A percentile compares a stretch with the other conserved stretches of the same genome.
These are phyloP conservation scores for Drosophila guanche DNA, from an alignment of 1,140 invertebrate species.

Conservation along the genomic window DNA sequence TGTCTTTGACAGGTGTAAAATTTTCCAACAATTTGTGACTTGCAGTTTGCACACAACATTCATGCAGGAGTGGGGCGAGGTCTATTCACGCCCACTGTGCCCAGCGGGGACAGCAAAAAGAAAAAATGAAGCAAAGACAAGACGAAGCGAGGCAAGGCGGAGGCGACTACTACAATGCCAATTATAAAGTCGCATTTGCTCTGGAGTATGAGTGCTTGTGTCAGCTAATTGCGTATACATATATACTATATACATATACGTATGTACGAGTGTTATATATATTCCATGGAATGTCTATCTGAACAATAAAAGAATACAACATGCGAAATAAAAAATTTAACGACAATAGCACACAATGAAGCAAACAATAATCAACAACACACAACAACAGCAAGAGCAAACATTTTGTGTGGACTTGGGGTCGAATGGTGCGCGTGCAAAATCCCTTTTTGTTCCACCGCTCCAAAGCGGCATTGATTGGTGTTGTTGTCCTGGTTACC, in stretches of 20 bases:
- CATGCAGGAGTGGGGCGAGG: constrained; percentile 16
- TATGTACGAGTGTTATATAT: constrained; percentile 5
- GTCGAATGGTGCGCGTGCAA: constrained; percentile 41
- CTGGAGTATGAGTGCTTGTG: constrained; percentile 32
- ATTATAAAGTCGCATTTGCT: constrained; percentile 40
- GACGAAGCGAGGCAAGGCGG: too few relatives aligned
- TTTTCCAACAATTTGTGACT: constrained; percentile 29
- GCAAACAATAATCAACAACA: constrained; percentile 24
- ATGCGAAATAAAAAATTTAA: constrained; percentile 36
- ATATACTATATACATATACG: not conserved
- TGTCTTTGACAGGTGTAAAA: constrained; percentile 17
- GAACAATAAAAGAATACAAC: constrained; percentile 54
- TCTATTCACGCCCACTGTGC: constrained; percentile 30
- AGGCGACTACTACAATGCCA: constrained; percentile 23
- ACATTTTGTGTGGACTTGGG: too few relatives aligned
- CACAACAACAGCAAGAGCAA: constrained; percentile 1
- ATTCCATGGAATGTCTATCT: constrained; percentile 23
- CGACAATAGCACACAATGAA: constrained; percentile 64
- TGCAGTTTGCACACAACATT: constrained; percentile 24
- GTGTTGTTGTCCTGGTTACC: constrained; percentile 26
- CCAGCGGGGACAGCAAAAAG: constrained; percentile 7
- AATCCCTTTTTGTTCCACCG: constrained; percentile 2
- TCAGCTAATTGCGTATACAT: constrained; percentile 41
- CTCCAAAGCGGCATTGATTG: not conserved
- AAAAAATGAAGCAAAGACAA: constrained; percentile 1